phyloP scores from a whole-genome alignment of 2,888 invertebrate species.

The Drosophila macrospina region DNA sequence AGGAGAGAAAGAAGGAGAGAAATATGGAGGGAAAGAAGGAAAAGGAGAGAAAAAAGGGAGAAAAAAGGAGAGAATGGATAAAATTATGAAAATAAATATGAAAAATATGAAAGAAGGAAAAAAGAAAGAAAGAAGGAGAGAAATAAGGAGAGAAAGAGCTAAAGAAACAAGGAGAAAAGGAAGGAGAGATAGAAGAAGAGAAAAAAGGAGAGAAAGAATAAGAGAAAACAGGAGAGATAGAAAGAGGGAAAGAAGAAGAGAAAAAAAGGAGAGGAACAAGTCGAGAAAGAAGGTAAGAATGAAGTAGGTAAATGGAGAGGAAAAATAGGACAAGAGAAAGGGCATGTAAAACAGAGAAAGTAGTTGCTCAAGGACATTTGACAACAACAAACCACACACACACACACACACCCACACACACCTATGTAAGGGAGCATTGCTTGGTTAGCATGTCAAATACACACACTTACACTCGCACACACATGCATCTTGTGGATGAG shows the following conservation, averaged over 20 bases:
- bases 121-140: not conserved
- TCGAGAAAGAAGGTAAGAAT: not conserved
- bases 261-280: too few species aligned
- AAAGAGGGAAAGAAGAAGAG: not conserved
- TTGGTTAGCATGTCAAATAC: not conserved
- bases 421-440: not conserved
- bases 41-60: too few species aligned
- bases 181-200: too few species aligned
- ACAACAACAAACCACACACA: conserved; percentile 20
- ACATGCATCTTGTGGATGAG: not conserved
- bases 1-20: too few species aligned
- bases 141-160: too few species aligned
- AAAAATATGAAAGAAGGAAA: not conserved
- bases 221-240: not conserved
- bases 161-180: too few species aligned
- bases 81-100: not conserved
- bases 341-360: not conserved
- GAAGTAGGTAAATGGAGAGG: not conserved
- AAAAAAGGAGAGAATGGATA: too few species aligned
- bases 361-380: conserved; percentile 47
- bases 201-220: not conserved
- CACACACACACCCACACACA: conserved; percentile 4
- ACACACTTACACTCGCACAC: conserved; percentile 11
- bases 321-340: not conserved
- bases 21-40: too few species aligned